These are phyloP conservation scores for Agriopis marginaria DNA, from an alignment of 2,888 invertebrate species.

Conservation along the genomic window DNA sequence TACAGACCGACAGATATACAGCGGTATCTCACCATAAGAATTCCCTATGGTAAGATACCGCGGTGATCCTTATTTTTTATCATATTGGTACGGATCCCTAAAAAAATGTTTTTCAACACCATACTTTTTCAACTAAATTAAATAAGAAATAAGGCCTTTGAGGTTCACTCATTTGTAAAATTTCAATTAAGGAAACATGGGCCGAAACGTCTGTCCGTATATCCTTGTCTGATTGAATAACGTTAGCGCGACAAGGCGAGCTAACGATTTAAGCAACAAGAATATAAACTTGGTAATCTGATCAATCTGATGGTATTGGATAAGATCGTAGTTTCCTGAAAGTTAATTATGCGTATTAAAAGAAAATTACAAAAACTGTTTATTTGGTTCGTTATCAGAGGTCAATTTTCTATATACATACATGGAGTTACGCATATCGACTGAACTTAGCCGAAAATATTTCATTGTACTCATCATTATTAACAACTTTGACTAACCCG, in stretches of 20 bases:
- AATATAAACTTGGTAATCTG: conserved; percentile 1
- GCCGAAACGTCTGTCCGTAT: conserved; percentile 18
- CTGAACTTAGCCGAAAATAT: too few species aligned
- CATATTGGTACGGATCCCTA: too few species aligned
- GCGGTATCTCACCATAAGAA: too few species aligned
- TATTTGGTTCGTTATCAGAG: neutral
- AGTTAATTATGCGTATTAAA: neutral
- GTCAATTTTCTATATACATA: neutral
- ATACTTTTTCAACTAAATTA: conserved; percentile 10
- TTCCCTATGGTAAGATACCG: too few species aligned
- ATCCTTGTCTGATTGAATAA: neutral
- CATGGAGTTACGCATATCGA: too few species aligned
- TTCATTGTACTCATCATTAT: too few species aligned
- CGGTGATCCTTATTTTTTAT: too few species aligned
- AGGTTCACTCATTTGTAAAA: conserved; percentile 13
- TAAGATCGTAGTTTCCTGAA: neutral
- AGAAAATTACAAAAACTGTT: neutral
- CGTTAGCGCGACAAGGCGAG: neutral
- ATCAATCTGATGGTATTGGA: neutral
- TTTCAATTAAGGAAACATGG: conserved; percentile 14
- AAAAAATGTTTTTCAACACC: neutral
- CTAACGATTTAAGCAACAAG: conserved; percentile 1
- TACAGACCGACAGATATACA: too few species aligned
- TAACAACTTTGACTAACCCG: too few species aligned
- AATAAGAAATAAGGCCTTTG: conserved; percentile 7